A percentile compares a stretch with the other conserved stretches of the same genome.
phyloP scores from a whole-genome alignment of 2,888 invertebrate genomes.

The Cremastobaeus sp. region DNA sequence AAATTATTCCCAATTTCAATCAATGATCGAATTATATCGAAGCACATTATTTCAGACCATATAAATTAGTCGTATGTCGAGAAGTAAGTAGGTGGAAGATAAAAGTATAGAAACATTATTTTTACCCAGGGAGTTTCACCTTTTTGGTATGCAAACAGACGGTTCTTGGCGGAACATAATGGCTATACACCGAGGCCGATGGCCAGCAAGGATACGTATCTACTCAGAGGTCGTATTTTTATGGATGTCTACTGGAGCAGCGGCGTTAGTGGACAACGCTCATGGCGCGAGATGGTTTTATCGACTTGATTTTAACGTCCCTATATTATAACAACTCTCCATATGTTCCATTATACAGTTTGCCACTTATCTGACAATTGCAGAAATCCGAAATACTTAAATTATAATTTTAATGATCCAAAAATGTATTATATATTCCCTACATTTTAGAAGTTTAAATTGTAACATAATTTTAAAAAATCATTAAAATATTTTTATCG shows the following conservation, averaged over 20 bases:
- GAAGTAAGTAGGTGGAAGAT: too few relatives aligned
- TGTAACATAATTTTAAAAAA: too few relatives aligned
- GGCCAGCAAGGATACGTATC: constrained; percentile 51
- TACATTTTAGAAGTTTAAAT: too few relatives aligned
- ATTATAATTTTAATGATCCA: neutral
- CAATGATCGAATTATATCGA: too few relatives aligned
- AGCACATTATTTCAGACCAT: too few relatives aligned
- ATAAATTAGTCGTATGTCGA: too few relatives aligned
- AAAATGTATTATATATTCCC: too few relatives aligned
- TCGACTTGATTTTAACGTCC: constrained; percentile 58
- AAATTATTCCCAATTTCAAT: too few relatives aligned
- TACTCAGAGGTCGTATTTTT: constrained; percentile 61
- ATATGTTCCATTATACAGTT: constrained; percentile 20
- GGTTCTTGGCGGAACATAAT: constrained; percentile 69
- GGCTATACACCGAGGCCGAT: constrained; percentile 57
- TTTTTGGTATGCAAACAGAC: constrained; percentile 74
- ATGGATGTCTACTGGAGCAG: constrained; percentile 58
- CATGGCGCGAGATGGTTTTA: constrained; percentile 45
- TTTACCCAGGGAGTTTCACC: constrained; percentile 71
- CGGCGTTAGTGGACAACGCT: constrained; percentile 55
- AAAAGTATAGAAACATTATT: constrained; percentile 72
- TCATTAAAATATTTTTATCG: too few relatives aligned
- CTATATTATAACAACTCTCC: constrained; percentile 54
- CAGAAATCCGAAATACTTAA: neutral
- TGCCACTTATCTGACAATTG: neutral